These are phyloP conservation scores for Gymnodraco acuticeps DNA, from an alignment of 2,797 vertebrate genomes.

Conservation along the genomic window DNA sequence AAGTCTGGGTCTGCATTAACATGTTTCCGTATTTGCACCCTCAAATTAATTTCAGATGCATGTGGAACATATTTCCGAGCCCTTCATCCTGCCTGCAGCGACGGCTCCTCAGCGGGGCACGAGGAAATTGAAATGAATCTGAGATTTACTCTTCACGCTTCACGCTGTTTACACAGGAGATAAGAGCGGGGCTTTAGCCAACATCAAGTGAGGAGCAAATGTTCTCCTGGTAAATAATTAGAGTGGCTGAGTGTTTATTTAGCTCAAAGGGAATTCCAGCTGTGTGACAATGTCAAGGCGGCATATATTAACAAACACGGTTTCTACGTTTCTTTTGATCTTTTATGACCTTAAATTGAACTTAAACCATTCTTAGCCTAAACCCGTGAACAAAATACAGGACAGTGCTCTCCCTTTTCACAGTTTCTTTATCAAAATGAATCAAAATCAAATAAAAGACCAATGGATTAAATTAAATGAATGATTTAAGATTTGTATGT, in stretches of 20 bases:
- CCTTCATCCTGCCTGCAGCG: conserved; percentile 10
- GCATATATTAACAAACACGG: neutral
- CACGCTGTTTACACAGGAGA: conserved; percentile 48
- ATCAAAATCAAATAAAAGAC: neutral
- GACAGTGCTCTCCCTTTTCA: neutral
- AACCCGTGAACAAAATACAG: neutral
- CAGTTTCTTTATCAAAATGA: neutral
- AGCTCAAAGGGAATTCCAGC: neutral
- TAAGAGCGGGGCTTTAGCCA: conserved; percentile 12
- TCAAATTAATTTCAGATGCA: conserved; percentile 41
- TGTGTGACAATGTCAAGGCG: neutral
- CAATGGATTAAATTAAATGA: neutral
- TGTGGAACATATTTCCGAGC: conserved; percentile 26
- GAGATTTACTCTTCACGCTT: conserved; percentile 47
- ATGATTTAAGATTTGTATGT: neutral
- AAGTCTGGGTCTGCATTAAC: conserved; percentile 17
- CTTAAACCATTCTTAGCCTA: neutral
- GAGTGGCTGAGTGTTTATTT: conserved; percentile 2
- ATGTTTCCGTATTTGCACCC: conserved; percentile 27
- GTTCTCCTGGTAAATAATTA: conserved; percentile 35
- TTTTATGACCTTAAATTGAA: neutral
- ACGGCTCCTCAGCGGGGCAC: conserved; percentile 24
- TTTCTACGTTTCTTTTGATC: neutral
- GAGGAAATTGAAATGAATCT: conserved; percentile 57
- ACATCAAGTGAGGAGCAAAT: conserved; percentile 21